These are phyloP conservation scores for Halictus quadricinctus DNA, from an alignment of 2,888 invertebrate species.

Conservation along the genomic window DNA sequence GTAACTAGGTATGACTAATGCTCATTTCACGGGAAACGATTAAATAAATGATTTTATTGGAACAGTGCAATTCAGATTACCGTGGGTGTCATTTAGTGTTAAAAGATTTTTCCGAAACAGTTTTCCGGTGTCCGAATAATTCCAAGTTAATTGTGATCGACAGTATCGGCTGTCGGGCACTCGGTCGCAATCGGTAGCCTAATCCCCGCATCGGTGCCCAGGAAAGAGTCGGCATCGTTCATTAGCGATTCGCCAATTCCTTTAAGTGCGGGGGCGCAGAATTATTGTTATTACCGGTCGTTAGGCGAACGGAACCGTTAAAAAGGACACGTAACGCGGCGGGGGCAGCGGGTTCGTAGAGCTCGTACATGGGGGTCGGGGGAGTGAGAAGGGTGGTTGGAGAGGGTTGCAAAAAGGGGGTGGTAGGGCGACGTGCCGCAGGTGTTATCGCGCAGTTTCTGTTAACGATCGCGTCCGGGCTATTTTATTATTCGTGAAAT, in stretches of 20 bases:
- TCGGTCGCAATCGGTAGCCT: not conserved
- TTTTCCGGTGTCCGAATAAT: not conserved
- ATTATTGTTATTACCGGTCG: conserved; percentile 36
- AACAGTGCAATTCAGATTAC: too few species aligned
- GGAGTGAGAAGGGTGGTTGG: not conserved
- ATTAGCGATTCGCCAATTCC: conserved; percentile 35
- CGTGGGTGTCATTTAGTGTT: too few species aligned
- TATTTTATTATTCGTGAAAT: conserved; percentile 69
- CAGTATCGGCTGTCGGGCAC: not conserved
- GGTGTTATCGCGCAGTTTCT: conserved; percentile 60
- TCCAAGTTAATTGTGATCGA: not conserved
- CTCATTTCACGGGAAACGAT: too few species aligned
- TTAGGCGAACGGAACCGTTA: conserved; percentile 18
- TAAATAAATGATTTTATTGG: too few species aligned
- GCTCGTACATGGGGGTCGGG: not conserved
- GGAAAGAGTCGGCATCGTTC: not conserved
- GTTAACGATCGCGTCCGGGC: conserved; percentile 62
- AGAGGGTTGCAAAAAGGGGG: not conserved
- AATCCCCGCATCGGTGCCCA: not conserved
- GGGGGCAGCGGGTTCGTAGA: conserved; percentile 3
- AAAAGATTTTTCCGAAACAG: too few species aligned
- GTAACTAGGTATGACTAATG: too few species aligned
- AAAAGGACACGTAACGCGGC: conserved; percentile 23
- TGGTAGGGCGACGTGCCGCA: conserved; percentile 35
- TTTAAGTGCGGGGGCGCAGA: conserved; percentile 27